Conservation (phyloP, 2,797 vertebrate species). For the Dicrostonyx torquatus region DNA sequence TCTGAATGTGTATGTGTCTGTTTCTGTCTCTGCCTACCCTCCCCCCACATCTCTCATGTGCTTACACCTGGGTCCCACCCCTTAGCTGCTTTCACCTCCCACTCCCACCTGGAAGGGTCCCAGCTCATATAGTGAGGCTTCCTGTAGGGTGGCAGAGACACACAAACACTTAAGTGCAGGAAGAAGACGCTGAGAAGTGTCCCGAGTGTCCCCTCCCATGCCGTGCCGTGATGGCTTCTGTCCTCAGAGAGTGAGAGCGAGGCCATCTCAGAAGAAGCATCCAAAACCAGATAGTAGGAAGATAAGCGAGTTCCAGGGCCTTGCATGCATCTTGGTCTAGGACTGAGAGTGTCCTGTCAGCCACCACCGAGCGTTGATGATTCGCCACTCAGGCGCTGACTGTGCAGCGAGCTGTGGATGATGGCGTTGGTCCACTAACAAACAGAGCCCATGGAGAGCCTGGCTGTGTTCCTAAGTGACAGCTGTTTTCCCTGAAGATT, state of each 20-base stretch:
- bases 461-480: background rate
- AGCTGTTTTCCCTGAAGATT: background rate
- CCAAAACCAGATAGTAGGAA: background rate
- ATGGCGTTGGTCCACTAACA: background rate
- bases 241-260: background rate
- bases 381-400: background rate
- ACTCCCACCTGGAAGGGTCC: background rate
- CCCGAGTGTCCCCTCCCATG: background rate
- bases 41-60: background rate
- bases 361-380: rapidly evolving
- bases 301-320: background rate
- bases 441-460: background rate
- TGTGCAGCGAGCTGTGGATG: background rate
- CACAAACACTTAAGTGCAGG: background rate
- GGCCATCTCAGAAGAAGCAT: background rate
- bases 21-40: background rate
- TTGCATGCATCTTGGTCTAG: rapidly evolving
- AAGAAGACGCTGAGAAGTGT: background rate
- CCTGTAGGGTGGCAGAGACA: background rate
- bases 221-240: background rate
- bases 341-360: rapidly evolving
- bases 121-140: background rate
- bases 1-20: background rate
- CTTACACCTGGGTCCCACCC: background rate
- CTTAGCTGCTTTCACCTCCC: rapidly evolving